A percentile compares a stretch with the other conserved stretches of the same genome.
phyloP scores from a whole-genome alignment of 1,140 invertebrate genomes.

The Drosophila persimilis region DNA sequence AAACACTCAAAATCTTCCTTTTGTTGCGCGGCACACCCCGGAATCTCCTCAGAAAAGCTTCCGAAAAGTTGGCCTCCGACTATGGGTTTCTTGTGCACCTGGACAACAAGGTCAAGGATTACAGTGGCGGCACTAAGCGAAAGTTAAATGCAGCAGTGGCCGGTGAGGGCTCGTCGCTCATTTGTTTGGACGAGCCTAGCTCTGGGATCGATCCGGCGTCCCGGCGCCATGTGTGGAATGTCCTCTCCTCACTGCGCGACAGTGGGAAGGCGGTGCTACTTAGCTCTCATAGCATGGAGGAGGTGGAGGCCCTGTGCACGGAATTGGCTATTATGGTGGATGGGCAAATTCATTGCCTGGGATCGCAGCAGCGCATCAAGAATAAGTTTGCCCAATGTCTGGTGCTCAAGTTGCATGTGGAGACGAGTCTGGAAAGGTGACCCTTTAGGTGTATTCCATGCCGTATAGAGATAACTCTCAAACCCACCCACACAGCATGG shows the following conservation, averaged over 20 bases:
- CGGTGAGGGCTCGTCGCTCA: slow-evolving; percentile 91
- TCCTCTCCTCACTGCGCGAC: slow-evolving; percentile 84
- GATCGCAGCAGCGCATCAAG: slow-evolving; percentile 87
- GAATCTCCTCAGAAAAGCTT: slow-evolving; percentile 79
- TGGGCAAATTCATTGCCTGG: slow-evolving; percentile 88
- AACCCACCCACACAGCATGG: too few relatives aligned
- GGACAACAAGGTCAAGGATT: slow-evolving; percentile 85
- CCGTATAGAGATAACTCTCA: too few relatives aligned
- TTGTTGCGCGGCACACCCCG: slow-evolving; percentile 87
- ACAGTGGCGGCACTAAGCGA: slow-evolving; percentile 95
- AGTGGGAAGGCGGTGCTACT: slow-evolving; percentile 88
- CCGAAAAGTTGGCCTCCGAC: slow-evolving; percentile 62
- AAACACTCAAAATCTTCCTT: slow-evolving; percentile 90
- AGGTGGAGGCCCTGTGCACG: slow-evolving; percentile 87
- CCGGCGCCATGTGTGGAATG: slow-evolving; percentile 91
- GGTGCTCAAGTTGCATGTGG: slow-evolving; percentile 19
- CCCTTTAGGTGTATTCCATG: neutral
- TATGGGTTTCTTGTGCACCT: slow-evolving; percentile 82
- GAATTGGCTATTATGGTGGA: slow-evolving; percentile 93
- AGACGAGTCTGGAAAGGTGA: neutral
- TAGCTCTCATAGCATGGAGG: slow-evolving; percentile 87
- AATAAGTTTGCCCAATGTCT: slow-evolving; percentile 87
- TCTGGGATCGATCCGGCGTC: slow-evolving; percentile 96
- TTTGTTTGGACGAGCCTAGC: slow-evolving; percentile 94
- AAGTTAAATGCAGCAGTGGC: slow-evolving; percentile 96